Evolutionary conservation across 2,888 invertebrate genomes (phyloP), one percentile per base, ranked within the genome.

Genomic region (Pharmacophagus antenor): DNA sequence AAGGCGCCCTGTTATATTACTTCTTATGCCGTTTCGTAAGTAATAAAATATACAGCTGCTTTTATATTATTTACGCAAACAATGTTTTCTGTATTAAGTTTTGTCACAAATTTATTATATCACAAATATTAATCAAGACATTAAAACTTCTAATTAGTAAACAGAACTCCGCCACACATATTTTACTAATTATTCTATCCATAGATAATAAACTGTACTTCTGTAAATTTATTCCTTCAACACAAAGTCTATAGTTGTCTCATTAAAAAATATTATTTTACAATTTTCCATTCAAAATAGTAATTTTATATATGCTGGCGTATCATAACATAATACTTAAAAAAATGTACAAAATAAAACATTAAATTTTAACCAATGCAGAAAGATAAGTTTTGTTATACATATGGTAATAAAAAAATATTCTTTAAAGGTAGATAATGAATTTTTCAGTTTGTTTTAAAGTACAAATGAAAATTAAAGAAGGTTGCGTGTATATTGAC

Each of bases 1-100:
- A 21, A 21, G 23, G 57, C 57, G 52, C 60, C 51, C 50, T 53
- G 25, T 22, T 18, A 47, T 53, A 47, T 18, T 27, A 20, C 49
- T 25, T 51, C 25, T 47, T 41, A 50, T 20, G 22, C 21, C 18
- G 12, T 18, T 56, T 41, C 37, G 12, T 15, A 20, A 5, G 18
- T 44, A 18, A 20, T 6, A 10, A 44, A 44, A 44, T 44, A 1
- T 7, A 18, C 10, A 6, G 18, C 17, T 18, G 6, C 17, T 17
- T 44, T n/a, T n/a, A 37, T 37, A 44, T 44, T 3, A n/a, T 18
- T 3, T 18, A 8, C 18, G 10, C 18, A 44, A 3, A 18, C 18
- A 18, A 4, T 44, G 8, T 44, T 44, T 18, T 8, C 2, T 44
- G n/a, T 18, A 10, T 18, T 44, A 18, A 10, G 18, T 10, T 18